Evolutionary conservation across 2,113 vertebrate genomes (phyloP), one percentile per base, ranked within the genome.

Genomic region (Heloderma charlesbogerti): DNA sequence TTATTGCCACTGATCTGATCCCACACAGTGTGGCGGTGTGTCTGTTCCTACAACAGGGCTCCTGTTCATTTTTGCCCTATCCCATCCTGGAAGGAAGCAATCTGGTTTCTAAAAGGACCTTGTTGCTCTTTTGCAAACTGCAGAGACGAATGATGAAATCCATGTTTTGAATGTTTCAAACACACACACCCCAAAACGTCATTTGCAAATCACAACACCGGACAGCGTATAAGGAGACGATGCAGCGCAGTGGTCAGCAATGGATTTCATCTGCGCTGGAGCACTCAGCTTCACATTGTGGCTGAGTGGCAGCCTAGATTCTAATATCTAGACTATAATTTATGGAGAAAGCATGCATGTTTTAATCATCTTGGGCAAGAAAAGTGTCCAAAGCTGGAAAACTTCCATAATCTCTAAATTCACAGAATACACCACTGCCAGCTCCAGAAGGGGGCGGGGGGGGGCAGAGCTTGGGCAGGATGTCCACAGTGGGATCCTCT

Each of bases 101-200:
- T 96, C 96, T 95, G 94, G 93, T 94, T 96, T 95, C 95, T 90
- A 94, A 92, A 96, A 95, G 63, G 5, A 87, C 90, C 93, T 90
- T 87, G 86, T 78, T 94, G 92, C 92, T 90, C 88, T 95, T 94
- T 94, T 94, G 90, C 89, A 94, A 95, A 95, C 92, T 91, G 92
- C 92, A 0, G 84, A 94, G 93, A 94, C 87, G 94, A 92, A 93
- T 95, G 94, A 95, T 18, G 51, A 60, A 60, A 60, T 60, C 3
- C 16, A 63, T 92, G 91, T 95, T 95, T 96, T 87, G 34, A 8
- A 54, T 37, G 16, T 57, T 37, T 87, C 27, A 95, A 94, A 18
- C 27, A 54, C 27, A 63, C 25, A 15, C 8, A 9, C 10, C 27
- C 40, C 51, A 34, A 84, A 95, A 93, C 89, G 91, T 92, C 94